Conservation (phyloP, 2,113 vertebrate genomes). For the Gallinago undulata region DNA sequence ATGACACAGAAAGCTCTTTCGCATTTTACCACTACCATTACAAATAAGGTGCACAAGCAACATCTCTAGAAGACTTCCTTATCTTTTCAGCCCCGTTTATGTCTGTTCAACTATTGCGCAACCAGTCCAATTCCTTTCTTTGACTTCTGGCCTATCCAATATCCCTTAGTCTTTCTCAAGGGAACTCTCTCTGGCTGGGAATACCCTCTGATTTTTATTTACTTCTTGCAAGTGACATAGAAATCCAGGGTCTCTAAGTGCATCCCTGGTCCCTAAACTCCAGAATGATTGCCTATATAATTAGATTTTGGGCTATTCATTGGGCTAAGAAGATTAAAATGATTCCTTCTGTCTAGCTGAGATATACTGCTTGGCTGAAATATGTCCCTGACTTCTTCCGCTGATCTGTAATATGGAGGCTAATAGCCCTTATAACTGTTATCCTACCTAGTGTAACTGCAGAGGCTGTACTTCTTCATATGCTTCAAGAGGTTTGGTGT, state of each 20-base stretch:
- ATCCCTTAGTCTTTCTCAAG: neutral
- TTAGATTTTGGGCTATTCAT: neutral
- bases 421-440: neutral
- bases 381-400: neutral
- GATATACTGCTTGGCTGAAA: constrained; percentile 18
- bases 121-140: neutral
- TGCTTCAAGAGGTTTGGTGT: neutral
- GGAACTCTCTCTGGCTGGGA: neutral
- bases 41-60: neutral
- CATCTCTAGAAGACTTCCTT: neutral
- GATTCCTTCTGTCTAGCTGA: neutral
- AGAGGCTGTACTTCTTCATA: neutral
- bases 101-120: neutral
- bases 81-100: neutral
- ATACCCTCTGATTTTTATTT: neutral
- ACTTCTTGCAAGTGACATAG: neutral
- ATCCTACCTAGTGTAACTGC: neutral
- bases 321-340: constrained; percentile 23
- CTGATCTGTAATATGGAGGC: neutral
- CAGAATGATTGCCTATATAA: neutral
- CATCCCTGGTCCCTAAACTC: neutral
- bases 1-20: neutral
- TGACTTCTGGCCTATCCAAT: neutral
- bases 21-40: neutral
- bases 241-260: neutral